Base-by-base conservation (phyloP, 92 coral and sea anemone species). In the Pocillopora grandis region DNA sequence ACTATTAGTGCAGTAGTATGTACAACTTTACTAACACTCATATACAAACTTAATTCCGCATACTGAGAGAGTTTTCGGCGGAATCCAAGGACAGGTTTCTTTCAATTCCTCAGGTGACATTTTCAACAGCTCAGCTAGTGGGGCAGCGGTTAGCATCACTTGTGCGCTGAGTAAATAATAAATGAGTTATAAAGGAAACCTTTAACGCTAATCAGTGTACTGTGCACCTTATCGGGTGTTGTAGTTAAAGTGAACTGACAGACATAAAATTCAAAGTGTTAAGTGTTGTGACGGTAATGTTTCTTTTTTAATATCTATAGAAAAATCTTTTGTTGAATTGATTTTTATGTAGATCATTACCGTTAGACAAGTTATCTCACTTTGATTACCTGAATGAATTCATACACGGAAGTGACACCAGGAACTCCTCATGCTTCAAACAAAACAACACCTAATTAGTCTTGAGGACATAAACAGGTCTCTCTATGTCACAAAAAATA, bases 91-190 rank as follows among this genome's bases (percentile, higher is more conserved):
- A 70, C 94, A 89, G 10, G 92, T 78, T 19, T 93, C 85, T 64
- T 55, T 85, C 78, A 96, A 86, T 71, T 88, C 84, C 10, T 70
- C 76, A 71, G 84, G 75, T 20, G 99, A 60, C 92, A 90, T 88
- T 68, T 91, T 83, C 66, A 96, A 88, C 63, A 96, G 90, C 13
- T 59, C 80, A 31, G 87, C 71, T 65, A 96, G 71, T 60, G 99
- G 91, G 20, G 95, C 92, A 77, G 90, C 96, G 17, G 94, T 94
- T 21, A 96, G 93, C 98, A 96, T 94, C 58, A 96, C 93, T 89
- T 96, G 99, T 35, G 98, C 98, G 76, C 99, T 96, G 75, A 62
- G 8, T 42, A 42, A 7, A 42, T 3, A 84, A 72, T 64, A 58
- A 48, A 70, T 11, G 48, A 49, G 13, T 15, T 7, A 58, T 14